Conservation (phyloP, 1,140 invertebrate genomes). For the Drosophila arizonae region DNA sequence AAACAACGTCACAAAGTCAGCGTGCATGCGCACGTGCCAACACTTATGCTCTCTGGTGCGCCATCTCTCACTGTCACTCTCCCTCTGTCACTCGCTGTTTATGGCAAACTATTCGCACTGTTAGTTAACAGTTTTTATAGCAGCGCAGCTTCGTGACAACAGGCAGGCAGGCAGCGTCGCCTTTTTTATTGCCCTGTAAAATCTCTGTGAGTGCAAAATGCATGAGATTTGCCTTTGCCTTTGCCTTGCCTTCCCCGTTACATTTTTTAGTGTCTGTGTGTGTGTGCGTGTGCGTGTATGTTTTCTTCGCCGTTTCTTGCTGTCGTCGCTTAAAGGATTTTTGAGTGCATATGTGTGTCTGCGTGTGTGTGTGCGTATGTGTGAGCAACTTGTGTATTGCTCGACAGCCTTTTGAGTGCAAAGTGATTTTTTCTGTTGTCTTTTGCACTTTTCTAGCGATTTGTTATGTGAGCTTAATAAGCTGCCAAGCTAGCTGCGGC, state of each 20-base stretch:
- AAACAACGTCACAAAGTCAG: slow-evolving; percentile 53
- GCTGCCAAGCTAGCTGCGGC: slow-evolving; percentile 21
- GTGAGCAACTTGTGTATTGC: slow-evolving; percentile 39
- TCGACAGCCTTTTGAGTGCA: slow-evolving; percentile 70
- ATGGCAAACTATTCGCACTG: slow-evolving; percentile 29
- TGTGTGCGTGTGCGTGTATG: slow-evolving; percentile 19
- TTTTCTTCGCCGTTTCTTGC: slow-evolving; percentile 33
- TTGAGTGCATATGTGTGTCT: slow-evolving; percentile 30
- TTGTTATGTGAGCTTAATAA: slow-evolving; percentile 37
- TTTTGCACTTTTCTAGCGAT: slow-evolving; percentile 54
- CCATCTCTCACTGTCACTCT: not conserved
- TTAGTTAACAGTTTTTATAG: slow-evolving; percentile 36
- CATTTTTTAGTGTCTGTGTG: slow-evolving; percentile 7
- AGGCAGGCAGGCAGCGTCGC: slow-evolving; percentile 5
- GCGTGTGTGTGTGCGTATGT: not conserved
- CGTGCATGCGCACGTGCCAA: slow-evolving; percentile 54
- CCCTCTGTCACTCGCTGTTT: slow-evolving; percentile 1
- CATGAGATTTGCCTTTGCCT: slow-evolving; percentile 36
- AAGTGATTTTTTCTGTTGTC: slow-evolving; percentile 62
- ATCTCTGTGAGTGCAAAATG: slow-evolving; percentile 48
- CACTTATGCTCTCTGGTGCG: slow-evolving; percentile 1
- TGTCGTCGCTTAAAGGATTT: slow-evolving; percentile 46
- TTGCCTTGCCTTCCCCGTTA: not conserved
- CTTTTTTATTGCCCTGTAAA: slow-evolving; percentile 46
- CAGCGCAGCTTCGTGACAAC: slow-evolving; percentile 31